A percentile compares a stretch with the other conserved stretches of the same genome.
Evolutionary conservation across 2,888 invertebrate species (phyloP).

Genomic region (Myopa testacea): DNA sequence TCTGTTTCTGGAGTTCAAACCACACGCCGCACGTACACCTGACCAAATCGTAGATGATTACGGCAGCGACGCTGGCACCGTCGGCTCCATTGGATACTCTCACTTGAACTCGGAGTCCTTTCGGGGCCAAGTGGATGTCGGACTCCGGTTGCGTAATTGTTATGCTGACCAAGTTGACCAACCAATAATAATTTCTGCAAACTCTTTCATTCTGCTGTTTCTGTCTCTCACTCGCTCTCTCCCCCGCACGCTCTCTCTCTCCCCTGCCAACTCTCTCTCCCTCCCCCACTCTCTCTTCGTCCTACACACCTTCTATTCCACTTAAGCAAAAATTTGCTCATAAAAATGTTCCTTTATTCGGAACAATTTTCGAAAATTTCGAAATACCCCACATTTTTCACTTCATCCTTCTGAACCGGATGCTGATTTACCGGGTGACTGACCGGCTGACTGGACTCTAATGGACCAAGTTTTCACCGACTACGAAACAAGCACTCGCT

Average conservation of each 20-base stretch:
- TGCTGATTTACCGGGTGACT: not conserved
- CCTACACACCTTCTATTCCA: not conserved
- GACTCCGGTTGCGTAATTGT: not conserved
- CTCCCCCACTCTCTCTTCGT: not conserved
- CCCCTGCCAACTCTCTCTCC: not conserved
- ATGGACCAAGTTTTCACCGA: slow-evolving; percentile 8
- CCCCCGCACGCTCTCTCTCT: not conserved
- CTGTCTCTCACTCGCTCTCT: not conserved
- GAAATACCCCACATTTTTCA: not conserved
- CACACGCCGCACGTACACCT: too few relatives aligned
- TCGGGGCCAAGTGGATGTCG: slow-evolving; percentile 3
- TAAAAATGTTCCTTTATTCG: slow-evolving; percentile 4
- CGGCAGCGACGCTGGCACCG: too few relatives aligned
- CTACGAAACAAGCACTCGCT: not conserved
- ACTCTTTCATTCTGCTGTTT: slow-evolving; percentile 38
- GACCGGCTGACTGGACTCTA: not conserved
- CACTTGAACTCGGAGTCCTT: slow-evolving; percentile 7
- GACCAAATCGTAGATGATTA: too few relatives aligned
- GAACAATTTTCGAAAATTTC: not conserved
- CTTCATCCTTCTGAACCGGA: not conserved
- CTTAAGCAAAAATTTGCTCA: not conserved
- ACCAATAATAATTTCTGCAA: slow-evolving; percentile 37
- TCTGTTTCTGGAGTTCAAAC: too few relatives aligned
- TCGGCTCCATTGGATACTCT: not conserved
- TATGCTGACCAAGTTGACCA: not conserved